These are phyloP conservation scores for Coranthus polyacanthus DNA, from an alignment of 2,797 vertebrate species.

Conservation along the genomic window DNA sequence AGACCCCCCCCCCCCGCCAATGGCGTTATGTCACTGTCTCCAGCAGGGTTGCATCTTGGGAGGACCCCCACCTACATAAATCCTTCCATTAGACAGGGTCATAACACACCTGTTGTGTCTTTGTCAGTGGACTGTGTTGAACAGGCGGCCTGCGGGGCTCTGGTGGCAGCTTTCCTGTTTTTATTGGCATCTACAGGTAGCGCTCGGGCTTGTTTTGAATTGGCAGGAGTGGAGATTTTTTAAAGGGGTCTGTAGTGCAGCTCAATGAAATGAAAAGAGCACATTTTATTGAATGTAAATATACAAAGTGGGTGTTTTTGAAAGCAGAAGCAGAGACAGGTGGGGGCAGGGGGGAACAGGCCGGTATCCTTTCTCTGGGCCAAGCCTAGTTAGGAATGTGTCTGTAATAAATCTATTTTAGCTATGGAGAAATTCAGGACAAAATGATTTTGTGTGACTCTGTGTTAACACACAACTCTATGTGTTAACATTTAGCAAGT, in stretches of 20 bases:
- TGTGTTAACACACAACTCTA: not conserved
- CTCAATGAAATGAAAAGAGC: slow-evolving; percentile 25
- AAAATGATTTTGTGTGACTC: slow-evolving; percentile 83
- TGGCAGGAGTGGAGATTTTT: not conserved
- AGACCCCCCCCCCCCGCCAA: slow-evolving; percentile 16
- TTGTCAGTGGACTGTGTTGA: slow-evolving; percentile 30
- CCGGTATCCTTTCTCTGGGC: no score
- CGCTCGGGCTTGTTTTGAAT: slow-evolving; percentile 20
- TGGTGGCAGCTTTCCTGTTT: slow-evolving; percentile 25
- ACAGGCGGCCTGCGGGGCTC: slow-evolving; percentile 8
- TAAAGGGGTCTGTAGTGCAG: slow-evolving; percentile 4
- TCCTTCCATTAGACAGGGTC: slow-evolving; percentile 23
- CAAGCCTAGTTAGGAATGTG: slow-evolving; percentile 55
- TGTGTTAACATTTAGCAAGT: no score
- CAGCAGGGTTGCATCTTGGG: slow-evolving; percentile 21
- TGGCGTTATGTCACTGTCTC: slow-evolving; percentile 32
- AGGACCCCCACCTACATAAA: slow-evolving; percentile 27
- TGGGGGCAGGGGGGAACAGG: no score
- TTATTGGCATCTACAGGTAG: slow-evolving; percentile 35
- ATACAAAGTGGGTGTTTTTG: slow-evolving; percentile 33
- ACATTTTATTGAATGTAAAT: slow-evolving; percentile 45
- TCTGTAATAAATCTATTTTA: slow-evolving; percentile 75
- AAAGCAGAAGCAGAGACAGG: slow-evolving; percentile 16
- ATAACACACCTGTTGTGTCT: slow-evolving; percentile 64
- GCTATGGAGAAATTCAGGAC: slow-evolving; percentile 63